Evolutionary conservation across 2,797 vertebrate species (phyloP).

Genomic region (Brotula barbata): DNA sequence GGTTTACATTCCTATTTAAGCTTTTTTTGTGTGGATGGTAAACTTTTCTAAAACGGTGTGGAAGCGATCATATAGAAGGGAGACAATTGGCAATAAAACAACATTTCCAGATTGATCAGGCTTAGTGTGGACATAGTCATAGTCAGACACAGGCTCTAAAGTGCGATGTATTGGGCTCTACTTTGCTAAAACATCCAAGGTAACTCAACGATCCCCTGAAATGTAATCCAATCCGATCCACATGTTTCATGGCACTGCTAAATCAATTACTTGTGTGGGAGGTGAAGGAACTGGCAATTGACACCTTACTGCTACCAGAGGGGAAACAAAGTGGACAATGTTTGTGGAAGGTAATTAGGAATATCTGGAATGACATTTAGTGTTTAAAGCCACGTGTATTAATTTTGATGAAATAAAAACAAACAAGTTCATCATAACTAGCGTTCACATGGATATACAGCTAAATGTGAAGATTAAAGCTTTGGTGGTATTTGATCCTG

Average conservation of each 20-base stretch:
- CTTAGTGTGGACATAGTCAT: no score
- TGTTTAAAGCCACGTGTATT: constrained; percentile 54
- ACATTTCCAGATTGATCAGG: no score
- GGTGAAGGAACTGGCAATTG: constrained; percentile 1
- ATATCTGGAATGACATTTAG: constrained; percentile 35
- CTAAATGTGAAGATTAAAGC: not conserved
- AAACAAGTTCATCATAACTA: no score
- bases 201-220: constrained; percentile 17
- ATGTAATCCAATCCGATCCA: constrained; percentile 25
- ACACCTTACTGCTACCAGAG: constrained; percentile 10
- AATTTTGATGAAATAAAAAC: constrained; percentile 55
- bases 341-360: constrained; percentile 44
- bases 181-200: constrained; percentile 34
- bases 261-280: constrained; percentile 24
- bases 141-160: constrained; percentile 10
- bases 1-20: no score
- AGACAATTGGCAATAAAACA: no score
- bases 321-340: constrained; percentile 50
- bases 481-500: constrained; percentile 19
- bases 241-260: constrained; percentile 27
- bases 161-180: constrained; percentile 37
- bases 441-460: constrained; percentile 30
- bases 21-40: no score
- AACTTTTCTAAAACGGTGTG: no score
- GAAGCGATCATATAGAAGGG: no score